Percentiles rank a stretch among this genome's conserved stretches.
Evolutionary conservation across 2,888 invertebrate species (phyloP).

Genomic region (Drymonia ruficornis): DNA sequence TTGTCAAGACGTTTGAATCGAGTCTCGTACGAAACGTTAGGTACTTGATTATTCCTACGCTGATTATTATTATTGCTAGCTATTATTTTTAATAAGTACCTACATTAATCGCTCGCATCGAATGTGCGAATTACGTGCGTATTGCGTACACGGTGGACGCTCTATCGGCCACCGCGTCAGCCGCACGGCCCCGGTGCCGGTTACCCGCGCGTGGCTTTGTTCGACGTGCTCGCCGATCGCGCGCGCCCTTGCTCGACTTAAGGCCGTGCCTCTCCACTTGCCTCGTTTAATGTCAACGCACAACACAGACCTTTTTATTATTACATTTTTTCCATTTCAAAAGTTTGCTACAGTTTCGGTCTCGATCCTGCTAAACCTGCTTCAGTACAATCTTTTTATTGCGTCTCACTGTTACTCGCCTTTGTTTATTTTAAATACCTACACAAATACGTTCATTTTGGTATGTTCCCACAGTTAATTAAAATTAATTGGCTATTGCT

Average conservation of each 20-base stretch:
- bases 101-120: background rate
- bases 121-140: constrained; percentile 31
- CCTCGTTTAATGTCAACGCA: constrained; percentile 66
- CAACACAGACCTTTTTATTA: constrained; percentile 52
- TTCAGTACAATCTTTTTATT: constrained; percentile 13
- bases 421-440: background rate
- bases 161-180: too few relatives aligned
- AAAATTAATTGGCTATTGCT: background rate
- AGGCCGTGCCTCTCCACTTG: constrained; percentile 67
- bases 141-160: constrained; percentile 35
- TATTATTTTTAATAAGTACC: too few relatives aligned
- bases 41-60: too few relatives aligned
- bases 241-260: constrained; percentile 65
- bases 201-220: constrained; percentile 39
- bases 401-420: constrained; percentile 7
- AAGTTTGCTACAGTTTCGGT: constrained; percentile 32
- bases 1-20: too few relatives aligned
- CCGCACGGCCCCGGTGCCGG: constrained; percentile 24
- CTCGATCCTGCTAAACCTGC: constrained; percentile 35
- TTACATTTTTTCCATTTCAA: constrained; percentile 39
- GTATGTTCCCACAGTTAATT: background rate
- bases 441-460: background rate
- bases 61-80: too few relatives aligned
- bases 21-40: too few relatives aligned
- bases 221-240: constrained; percentile 17